Evolutionary conservation across 2,113 vertebrate species (phyloP).

Genomic region (Xenopus laevis): DNA sequence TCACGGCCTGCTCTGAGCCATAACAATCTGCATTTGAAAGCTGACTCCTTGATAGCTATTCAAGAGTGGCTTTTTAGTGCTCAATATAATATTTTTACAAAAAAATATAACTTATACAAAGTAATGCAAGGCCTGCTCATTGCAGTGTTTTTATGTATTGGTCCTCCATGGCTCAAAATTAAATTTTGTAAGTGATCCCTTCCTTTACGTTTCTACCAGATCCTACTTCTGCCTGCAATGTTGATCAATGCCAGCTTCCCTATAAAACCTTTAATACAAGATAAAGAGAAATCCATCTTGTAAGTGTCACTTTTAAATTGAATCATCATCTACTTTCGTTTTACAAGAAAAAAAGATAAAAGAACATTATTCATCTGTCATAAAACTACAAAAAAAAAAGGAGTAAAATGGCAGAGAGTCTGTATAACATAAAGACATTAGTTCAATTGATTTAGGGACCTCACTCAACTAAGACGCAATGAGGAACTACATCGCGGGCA

Average conservation of each 20-base stretch:
- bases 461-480: not conserved
- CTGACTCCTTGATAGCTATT: no score
- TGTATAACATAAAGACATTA: conserved; percentile 7
- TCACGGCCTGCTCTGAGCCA: no score
- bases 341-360: conserved; percentile 55
- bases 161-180: no score
- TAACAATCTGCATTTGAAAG: no score
- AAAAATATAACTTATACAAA: no score
- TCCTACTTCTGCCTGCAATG: not conserved
- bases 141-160: no score
- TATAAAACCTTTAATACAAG: conserved; percentile 13
- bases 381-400: not conserved
- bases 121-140: no score
- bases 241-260: not conserved
- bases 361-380: conserved; percentile 57
- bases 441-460: conserved; percentile 16
- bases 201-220: no score
- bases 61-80: no score
- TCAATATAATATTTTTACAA: no score
- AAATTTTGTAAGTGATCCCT: no score
- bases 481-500: not conserved
- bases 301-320: conserved; percentile 60
- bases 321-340: conserved; percentile 60
- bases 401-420: not conserved
- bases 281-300: conserved; percentile 53